These are phyloP conservation scores for Drosophila ogumai DNA, from an alignment of 1,140 invertebrate genomes.

Conservation along the genomic window DNA sequence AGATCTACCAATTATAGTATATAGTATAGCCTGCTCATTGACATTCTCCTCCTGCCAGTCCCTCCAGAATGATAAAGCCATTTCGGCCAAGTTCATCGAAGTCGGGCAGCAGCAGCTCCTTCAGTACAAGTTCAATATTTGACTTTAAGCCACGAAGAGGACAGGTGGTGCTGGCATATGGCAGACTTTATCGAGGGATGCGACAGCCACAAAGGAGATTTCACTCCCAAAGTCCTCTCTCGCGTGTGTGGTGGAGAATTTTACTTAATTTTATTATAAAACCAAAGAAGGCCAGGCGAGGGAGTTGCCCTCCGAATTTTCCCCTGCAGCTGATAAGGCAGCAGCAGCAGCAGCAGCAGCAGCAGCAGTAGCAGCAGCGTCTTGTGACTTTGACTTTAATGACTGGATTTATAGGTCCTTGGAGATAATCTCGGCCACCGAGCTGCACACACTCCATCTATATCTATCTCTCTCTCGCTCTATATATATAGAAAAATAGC, in stretches of 20 bases:
- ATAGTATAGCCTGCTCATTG: neutral
- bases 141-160: constrained; percentile 23
- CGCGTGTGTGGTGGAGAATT: constrained; percentile 35
- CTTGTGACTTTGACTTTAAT: constrained; percentile 85
- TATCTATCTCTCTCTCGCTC: neutral
- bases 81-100: constrained; percentile 21
- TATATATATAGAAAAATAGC: constrained; percentile 30
- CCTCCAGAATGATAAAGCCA: constrained; percentile 14
- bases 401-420: constrained; percentile 85
- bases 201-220: constrained; percentile 32
- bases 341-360: constrained; percentile 62
- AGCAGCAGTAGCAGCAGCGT: constrained; percentile 61
- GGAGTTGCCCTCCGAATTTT: constrained; percentile 19
- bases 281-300: constrained; percentile 32
- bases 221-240: constrained; percentile 3
- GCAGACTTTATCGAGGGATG: constrained; percentile 16
- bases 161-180: constrained; percentile 35
- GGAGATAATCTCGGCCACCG: constrained; percentile 81
- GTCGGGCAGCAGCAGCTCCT: neutral
- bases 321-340: constrained; percentile 67
- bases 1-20: neutral
- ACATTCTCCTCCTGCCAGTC: neutral
- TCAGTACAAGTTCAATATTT: constrained; percentile 32
- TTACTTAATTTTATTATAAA: constrained; percentile 80
- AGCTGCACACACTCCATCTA: constrained; percentile 37